Conservation (phyloP, 2,113 vertebrate genomes). For the Phyllopteryx taeniolatus region DNA sequence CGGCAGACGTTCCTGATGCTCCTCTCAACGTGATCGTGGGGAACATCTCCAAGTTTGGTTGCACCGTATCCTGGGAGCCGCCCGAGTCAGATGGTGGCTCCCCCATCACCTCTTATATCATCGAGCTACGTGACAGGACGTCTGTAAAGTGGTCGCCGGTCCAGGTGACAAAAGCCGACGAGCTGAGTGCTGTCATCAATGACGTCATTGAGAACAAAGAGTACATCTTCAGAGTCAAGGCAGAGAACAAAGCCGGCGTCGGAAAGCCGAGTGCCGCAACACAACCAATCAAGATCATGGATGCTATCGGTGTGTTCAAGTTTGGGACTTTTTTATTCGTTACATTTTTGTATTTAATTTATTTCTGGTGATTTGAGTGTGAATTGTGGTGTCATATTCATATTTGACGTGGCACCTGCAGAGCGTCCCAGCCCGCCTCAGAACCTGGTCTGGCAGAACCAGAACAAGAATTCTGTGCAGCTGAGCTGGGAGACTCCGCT, state of each 20-base stretch:
- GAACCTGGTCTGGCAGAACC: slow-evolving; percentile 83
- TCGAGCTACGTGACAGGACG: slow-evolving; percentile 90
- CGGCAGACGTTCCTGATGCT: slow-evolving; percentile 90
- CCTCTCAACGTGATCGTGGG: slow-evolving; percentile 87
- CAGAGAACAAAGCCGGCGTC: slow-evolving; percentile 90
- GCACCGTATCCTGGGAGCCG: slow-evolving; percentile 89
- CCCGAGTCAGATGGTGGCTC: slow-evolving; percentile 90
- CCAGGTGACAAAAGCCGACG: slow-evolving; percentile 82
- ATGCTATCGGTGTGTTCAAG: slow-evolving; percentile 84
- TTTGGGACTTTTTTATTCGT: not conserved
- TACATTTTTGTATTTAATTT: not conserved
- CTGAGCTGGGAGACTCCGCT: slow-evolving; percentile 93
- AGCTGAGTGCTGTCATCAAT: slow-evolving; percentile 83
- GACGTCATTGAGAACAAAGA: slow-evolving; percentile 99
- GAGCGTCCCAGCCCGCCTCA: slow-evolving; percentile 90
- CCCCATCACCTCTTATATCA: slow-evolving; percentile 86
- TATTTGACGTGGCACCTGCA: slow-evolving; percentile 51
- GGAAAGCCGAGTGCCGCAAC: slow-evolving; percentile 94
- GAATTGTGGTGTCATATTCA: not conserved
- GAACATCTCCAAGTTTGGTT: slow-evolving; percentile 89
- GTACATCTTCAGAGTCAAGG: slow-evolving; percentile 95
- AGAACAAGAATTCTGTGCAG: slow-evolving; percentile 89
- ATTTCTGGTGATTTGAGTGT: too few species aligned
- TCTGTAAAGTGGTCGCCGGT: slow-evolving; percentile 90
- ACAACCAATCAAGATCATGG: slow-evolving; percentile 88